Percentiles rank a stretch among this genome's conserved stretches.
These are phyloP conservation scores for Lontra canadensis DNA, from an alignment of 2,113 vertebrate genomes.

Conservation along the genomic window DNA sequence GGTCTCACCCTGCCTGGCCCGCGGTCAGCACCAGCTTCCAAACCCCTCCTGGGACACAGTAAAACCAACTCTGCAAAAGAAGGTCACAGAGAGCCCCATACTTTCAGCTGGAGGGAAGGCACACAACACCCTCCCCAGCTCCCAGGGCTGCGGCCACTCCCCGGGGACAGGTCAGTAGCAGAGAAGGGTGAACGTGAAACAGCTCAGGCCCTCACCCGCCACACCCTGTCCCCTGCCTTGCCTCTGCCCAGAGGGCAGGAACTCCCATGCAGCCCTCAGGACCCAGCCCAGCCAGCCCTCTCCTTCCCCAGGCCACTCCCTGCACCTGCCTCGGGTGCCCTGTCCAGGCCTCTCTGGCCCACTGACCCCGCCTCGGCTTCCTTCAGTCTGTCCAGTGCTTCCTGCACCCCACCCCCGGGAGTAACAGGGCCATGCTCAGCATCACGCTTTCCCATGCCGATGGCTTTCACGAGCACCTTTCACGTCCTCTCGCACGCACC, in stretches of 20 bases:
- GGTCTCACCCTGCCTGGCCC: background rate
- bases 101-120: background rate
- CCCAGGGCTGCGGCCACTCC: rapidly evolving
- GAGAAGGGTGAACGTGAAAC: background rate
- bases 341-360: background rate
- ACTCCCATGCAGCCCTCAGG: background rate
- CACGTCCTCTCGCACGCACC: rapidly evolving
- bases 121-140: too few species aligned
- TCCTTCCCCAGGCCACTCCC: background rate
- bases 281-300: background rate
- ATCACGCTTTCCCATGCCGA: rapidly evolving
- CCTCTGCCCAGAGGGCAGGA: background rate
- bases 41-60: background rate
- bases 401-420: background rate
- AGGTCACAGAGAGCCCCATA: background rate
- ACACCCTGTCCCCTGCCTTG: background rate
- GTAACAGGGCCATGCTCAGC: rapidly evolving
- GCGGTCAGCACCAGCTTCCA: rapidly evolving
- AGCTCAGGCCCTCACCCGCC: background rate
- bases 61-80: background rate
- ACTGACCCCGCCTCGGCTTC: background rate
- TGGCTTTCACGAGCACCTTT: rapidly evolving
- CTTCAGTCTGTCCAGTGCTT: rapidly evolving
- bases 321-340: background rate
- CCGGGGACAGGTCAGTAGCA: background rate